These are phyloP conservation scores for Pithys albifrons DNA, from an alignment of 2,113 vertebrate species.

Conservation along the genomic window DNA sequence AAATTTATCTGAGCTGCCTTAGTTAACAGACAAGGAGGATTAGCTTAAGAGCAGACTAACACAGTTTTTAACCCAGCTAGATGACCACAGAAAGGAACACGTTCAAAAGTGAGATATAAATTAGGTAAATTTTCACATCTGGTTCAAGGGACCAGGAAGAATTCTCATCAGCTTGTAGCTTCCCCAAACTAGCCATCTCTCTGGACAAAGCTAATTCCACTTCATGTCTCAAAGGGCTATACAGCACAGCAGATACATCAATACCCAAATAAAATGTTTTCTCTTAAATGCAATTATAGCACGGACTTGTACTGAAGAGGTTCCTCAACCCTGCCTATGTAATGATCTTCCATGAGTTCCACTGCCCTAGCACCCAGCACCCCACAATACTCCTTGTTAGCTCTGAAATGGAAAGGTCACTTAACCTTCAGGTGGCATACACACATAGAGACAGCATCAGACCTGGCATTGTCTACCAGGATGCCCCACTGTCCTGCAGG, in stretches of 20 bases:
- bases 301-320: neutral
- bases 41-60: neutral
- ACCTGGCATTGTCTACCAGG: neutral
- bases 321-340: neutral
- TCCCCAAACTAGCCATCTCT: neutral
- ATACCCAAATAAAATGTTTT: neutral
- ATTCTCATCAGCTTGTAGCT: neutral
- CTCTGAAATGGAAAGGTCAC: neutral
- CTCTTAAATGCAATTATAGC: neutral
- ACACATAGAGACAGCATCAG: accelerated
- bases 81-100: neutral
- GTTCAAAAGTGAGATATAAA: neutral
- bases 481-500: neutral
- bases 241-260: neutral
- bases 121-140: neutral
- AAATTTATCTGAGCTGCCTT: neutral
- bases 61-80: neutral
- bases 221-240: neutral
- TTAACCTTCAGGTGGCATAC: neutral
- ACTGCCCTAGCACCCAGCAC: neutral
- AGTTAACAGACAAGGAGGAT: neutral
- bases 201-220: neutral
- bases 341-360: neutral
- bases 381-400: neutral
- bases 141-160: neutral